Evolutionary conservation across 2,797 vertebrate species (phyloP).

Genomic region (Brachyrhaphis roseni): DNA sequence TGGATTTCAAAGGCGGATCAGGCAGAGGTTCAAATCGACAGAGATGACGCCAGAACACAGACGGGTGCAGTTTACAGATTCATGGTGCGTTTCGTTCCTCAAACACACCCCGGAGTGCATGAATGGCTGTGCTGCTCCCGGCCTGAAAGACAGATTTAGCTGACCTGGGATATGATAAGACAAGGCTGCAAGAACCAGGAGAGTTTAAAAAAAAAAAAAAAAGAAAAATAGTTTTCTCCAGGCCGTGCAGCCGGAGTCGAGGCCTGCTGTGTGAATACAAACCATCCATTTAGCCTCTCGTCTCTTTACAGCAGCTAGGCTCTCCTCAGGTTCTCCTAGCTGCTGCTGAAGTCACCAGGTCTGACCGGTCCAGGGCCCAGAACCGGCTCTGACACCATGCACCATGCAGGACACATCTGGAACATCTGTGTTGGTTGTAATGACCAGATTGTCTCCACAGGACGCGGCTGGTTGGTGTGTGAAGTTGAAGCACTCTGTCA

Average conservation of each 20-base stretch:
- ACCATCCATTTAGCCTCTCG: conserved; percentile 53
- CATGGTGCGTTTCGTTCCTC: conserved; percentile 44
- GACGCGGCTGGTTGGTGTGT: conserved; percentile 32
- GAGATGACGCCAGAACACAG: background rate
- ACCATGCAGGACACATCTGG: conserved; percentile 15
- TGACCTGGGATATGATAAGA: background rate
- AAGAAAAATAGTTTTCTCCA: conserved; percentile 5
- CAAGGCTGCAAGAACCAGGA: background rate
- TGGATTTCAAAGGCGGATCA: conserved; percentile 33
- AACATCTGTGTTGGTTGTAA: conserved; percentile 53
- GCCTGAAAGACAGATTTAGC: conserved; percentile 27
- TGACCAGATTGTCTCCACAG: conserved; percentile 35
- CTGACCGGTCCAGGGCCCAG: conserved; percentile 16
- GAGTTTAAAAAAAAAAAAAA: too few relatives aligned
- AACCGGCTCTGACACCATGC: conserved; percentile 32
- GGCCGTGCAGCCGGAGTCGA: conserved; percentile 14
- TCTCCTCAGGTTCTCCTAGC: conserved; percentile 29
- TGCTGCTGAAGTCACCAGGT: conserved; percentile 36
- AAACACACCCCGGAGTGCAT: conserved; percentile 41
- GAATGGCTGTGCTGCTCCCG: conserved; percentile 13
- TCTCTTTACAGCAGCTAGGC: conserved; percentile 44
- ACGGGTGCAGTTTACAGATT: conserved; percentile 53
- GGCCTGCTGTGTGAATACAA: conserved; percentile 43
- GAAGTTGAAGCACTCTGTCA: conserved; percentile 34
- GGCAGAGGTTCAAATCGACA: conserved; percentile 10